phyloP scores from a whole-genome alignment of 92 coral and sea anemone genomes.

The Zoanthus gigantus region DNA sequence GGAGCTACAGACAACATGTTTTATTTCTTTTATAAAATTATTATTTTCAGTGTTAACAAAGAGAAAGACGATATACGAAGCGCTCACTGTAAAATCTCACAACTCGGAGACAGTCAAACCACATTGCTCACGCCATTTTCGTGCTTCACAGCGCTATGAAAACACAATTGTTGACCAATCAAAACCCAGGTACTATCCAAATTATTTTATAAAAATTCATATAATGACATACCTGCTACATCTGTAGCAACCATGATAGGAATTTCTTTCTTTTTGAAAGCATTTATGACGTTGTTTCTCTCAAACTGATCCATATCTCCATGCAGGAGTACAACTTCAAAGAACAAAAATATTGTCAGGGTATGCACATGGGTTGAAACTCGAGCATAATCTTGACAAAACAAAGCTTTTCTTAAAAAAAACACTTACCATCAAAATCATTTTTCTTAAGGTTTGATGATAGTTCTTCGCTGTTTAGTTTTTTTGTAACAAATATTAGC shows the following conservation, averaged over 20 bases:
- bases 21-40: too few relatives aligned
- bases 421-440: conserved; percentile 90
- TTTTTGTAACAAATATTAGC: conserved; percentile 93
- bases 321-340: conserved; percentile 70
- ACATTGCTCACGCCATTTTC: too few relatives aligned
- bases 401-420: not conserved
- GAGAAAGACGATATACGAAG: too few relatives aligned
- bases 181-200: too few relatives aligned
- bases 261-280: conserved; percentile 90
- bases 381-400: not conserved
- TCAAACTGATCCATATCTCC: conserved; percentile 99
- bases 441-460: conserved; percentile 86
- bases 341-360: not conserved
- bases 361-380: not conserved
- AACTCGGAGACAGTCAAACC: too few relatives aligned
- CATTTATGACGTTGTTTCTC: conserved; percentile 90
- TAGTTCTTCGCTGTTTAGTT: conserved; percentile 90
- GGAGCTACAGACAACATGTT: too few relatives aligned
- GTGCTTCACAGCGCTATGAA: too few relatives aligned
- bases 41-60: too few relatives aligned
- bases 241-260: conserved; percentile 97
- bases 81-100: too few relatives aligned
- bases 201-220: too few relatives aligned
- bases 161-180: too few relatives aligned
- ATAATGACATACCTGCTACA: conserved; percentile 83